Percentiles rank a stretch among this genome's conserved stretches.
Evolutionary conservation across 2,113 vertebrate genomes (phyloP).

Genomic region (Sinosuthora webbiana): DNA sequence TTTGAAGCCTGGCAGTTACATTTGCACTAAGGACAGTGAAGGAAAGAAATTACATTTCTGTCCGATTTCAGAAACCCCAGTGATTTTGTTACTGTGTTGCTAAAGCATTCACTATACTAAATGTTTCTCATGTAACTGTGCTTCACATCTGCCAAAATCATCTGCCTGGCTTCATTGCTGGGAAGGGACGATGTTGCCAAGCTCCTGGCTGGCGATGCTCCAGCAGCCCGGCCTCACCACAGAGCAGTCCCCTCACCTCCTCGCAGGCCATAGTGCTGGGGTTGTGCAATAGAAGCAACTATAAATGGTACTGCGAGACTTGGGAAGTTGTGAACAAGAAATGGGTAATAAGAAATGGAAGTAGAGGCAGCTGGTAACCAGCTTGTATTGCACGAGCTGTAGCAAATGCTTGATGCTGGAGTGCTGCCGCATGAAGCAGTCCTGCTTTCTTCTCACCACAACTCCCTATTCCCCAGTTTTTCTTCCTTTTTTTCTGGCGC

Average conservation of each 20-base stretch:
- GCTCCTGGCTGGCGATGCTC: not conserved
- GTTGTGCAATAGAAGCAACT: not conserved
- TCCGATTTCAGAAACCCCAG: not conserved
- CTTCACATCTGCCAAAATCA: not conserved
- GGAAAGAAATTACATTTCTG: not conserved
- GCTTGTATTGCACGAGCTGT: not conserved
- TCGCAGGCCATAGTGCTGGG: accelerated
- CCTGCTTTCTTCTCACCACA: not conserved
- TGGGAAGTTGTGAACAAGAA: not conserved
- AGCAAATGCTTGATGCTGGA: not conserved
- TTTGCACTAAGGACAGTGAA: not conserved
- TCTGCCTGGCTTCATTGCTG: not conserved
- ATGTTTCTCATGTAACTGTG: not conserved
- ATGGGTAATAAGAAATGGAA: not conserved
- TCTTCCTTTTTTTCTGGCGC: not conserved
- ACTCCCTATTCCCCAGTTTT: not conserved
- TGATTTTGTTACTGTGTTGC: not conserved
- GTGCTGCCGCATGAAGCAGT: not conserved
- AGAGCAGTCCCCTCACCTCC: accelerated
- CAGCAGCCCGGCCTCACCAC: accelerated
- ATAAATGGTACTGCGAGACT: not conserved
- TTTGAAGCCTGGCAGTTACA: not conserved
- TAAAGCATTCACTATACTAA: not conserved
- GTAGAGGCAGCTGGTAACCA: not conserved
- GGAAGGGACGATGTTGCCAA: not conserved